Evolutionary conservation across 2,113 vertebrate species (phyloP).

Genomic region (Echinops telfairi): DNA sequence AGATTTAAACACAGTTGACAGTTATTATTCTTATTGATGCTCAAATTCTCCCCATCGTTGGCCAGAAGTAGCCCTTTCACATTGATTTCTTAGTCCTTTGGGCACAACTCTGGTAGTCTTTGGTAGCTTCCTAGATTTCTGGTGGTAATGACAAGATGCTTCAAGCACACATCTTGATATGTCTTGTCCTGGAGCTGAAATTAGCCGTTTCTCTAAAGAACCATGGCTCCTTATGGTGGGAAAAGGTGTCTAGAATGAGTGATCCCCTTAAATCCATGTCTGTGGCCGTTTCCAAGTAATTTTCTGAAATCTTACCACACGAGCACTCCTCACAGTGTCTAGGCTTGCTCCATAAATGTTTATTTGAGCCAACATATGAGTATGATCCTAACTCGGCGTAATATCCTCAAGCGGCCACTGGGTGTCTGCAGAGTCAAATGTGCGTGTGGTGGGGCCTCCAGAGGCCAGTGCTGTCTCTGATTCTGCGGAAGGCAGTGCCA

Average conservation of each 20-base stretch:
- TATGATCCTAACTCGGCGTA: not conserved
- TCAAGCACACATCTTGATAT: not conserved
- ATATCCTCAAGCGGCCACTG: constrained; percentile 38
- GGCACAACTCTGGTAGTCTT: not conserved
- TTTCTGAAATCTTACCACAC: constrained; percentile 14
- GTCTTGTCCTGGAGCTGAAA: constrained; percentile 6
- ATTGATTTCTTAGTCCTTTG: not conserved
- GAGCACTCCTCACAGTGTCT: not conserved
- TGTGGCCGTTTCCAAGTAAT: not conserved
- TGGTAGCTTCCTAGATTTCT: not conserved
- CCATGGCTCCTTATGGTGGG: not conserved
- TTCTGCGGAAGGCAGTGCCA: not conserved
- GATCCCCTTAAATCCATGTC: not conserved
- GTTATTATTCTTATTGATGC: not conserved
- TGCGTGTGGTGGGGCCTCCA: not conserved
- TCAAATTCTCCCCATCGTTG: not conserved
- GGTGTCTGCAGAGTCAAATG: constrained; percentile 63
- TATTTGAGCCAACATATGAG: not conserved
- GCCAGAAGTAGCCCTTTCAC: not conserved
- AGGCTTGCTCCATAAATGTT: not conserved
- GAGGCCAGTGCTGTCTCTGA: not conserved
- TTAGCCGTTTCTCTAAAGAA: constrained; percentile 14
- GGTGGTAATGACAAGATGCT: not conserved
- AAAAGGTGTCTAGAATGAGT: not conserved
- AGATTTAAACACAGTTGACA: not conserved